phyloP scores from a whole-genome alignment of 2,888 invertebrate species.

The Ophion ventricosus region DNA sequence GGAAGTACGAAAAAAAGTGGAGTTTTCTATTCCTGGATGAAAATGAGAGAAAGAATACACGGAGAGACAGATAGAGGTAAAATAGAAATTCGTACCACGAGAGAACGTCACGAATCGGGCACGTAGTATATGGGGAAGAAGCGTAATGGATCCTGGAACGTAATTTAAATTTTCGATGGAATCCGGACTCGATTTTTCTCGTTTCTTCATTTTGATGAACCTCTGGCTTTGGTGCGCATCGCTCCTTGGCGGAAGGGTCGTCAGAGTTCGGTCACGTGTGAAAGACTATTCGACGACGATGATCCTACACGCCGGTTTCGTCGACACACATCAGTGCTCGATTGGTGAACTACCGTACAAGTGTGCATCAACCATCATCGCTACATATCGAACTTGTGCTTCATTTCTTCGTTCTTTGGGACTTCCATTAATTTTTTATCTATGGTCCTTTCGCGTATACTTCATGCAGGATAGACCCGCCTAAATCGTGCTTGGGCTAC shows the following conservation, averaged over 20 bases:
- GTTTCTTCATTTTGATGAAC: conserved; percentile 19
- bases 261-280: conserved; percentile 36
- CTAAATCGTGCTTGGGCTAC: too few species aligned
- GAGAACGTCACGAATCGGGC: conserved; percentile 21
- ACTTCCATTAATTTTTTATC: too few species aligned
- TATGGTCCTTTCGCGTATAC: too few species aligned
- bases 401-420: too few species aligned
- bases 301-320: conserved; percentile 16
- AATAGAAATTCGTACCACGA: conserved; percentile 36
- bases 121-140: conserved; percentile 21
- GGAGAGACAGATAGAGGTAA: conserved; percentile 46
- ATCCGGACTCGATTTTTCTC: conserved; percentile 43
- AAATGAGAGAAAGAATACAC: conserved; percentile 41
- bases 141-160: conserved; percentile 54
- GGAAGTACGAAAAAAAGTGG: conserved; percentile 19
- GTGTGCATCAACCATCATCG: too few species aligned
- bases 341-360: conserved; percentile 47
- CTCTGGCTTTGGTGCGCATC: conserved; percentile 1
- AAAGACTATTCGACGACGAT: conserved; percentile 60
- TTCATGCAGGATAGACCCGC: too few species aligned
- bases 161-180: conserved; percentile 65
- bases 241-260: conserved; percentile 23
- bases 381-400: too few species aligned
- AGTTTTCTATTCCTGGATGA: conserved; percentile 45
- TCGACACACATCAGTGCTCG: conserved; percentile 52